Base-by-base conservation (phyloP, 2,113 vertebrate species). In the Narcine bancroftii region DNA sequence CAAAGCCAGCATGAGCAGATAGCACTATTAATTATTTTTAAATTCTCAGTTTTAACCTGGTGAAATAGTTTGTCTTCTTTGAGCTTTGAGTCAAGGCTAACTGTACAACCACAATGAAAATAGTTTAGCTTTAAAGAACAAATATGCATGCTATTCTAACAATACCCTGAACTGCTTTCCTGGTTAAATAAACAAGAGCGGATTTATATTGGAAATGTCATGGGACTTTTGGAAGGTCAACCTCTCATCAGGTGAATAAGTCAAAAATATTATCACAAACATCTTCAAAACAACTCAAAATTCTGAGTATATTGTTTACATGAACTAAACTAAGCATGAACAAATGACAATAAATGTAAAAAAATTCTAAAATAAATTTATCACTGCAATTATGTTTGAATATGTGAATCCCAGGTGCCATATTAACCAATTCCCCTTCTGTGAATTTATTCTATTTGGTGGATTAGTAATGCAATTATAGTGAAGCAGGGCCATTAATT, bases 381-480 rank as follows among this genome's bases (percentile, higher is more conserved):
- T 24, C 24, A 47, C 10, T 7, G 24, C 10, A 91, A 47, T 71
- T 47, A 45, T 42, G 15, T 69, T 71, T 91, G 63, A 91, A 71
- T 71, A 36, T 66, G 65, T 69, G 65, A 42, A 47, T 45, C 65
- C 13, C 65, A 66, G 89, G 13, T n/a, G 33, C 63, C 66, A 29
- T 47, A 69, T 69, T 47, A 91, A 69, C 42, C 63, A 69, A n/a
- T 63, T 87, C 21, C 33, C 21, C 15, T 91, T 71, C 66, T 29
- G 36, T 42, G 65, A 69, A 69, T 91, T 0, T 53, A 42, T 45
- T 91, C 42, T 66, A 66, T 91, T 65, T 21, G 10, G n/a, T 91
- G 29, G 63, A 91, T 91, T 71, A 69, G 42, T 69, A 33, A 47
- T 69, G 89, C 42, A 91, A 71, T 91, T 91, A 91, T 69, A 91